A percentile compares a stretch with the other conserved stretches of the same genome.
Conservation (phyloP, 2,888 invertebrate genomes). For the Drosophila niveifrons region DNA sequence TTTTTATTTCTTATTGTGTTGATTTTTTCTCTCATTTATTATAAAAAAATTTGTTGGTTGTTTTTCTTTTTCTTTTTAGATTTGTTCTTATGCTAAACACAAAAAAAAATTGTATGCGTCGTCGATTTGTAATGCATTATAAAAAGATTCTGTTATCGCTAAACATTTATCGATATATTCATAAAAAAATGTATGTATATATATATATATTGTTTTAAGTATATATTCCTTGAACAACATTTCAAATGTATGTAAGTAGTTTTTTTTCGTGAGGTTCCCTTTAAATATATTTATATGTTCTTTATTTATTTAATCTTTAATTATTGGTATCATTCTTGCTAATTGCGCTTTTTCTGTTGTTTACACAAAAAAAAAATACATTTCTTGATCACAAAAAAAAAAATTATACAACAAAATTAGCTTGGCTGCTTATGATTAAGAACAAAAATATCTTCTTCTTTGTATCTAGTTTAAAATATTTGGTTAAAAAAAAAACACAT, state of each 20-base stretch:
- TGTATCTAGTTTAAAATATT: constrained; percentile 48
- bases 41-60: constrained; percentile 52
- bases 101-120: constrained; percentile 73
- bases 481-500: constrained; percentile 53
- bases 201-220: constrained; percentile 34
- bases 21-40: constrained; percentile 29
- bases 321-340: constrained; percentile 23
- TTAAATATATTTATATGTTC: constrained; percentile 29
- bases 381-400: constrained; percentile 37
- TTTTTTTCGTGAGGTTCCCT: constrained; percentile 68
- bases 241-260: constrained; percentile 72
- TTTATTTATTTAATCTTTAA: constrained; percentile 9
- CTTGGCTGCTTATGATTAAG: constrained; percentile 75
- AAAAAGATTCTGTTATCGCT: constrained; percentile 54
- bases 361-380: constrained; percentile 29
- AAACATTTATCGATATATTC: constrained; percentile 50
- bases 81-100: constrained; percentile 66
- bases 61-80: constrained; percentile 8
- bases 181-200: constrained; percentile 47
- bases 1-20: constrained; percentile 31
- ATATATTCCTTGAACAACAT: constrained; percentile 72
- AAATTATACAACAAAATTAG: constrained; percentile 70
- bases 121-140: constrained; percentile 53
- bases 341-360: constrained; percentile 53
- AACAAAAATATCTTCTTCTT: constrained; percentile 52